phyloP scores from a whole-genome alignment of 2,797 vertebrate genomes.

The Austrolebias charrua region DNA sequence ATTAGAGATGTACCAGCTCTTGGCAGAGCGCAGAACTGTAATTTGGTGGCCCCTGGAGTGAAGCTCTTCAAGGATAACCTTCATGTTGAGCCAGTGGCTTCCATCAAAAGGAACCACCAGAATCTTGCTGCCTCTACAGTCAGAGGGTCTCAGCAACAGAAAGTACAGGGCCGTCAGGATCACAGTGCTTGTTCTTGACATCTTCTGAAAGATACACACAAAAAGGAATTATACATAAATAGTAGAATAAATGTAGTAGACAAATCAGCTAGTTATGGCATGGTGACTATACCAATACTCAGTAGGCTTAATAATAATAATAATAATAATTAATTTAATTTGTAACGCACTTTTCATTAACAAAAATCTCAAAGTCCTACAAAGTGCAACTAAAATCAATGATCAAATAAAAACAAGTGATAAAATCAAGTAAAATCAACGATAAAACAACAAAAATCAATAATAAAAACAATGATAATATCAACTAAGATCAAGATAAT shows the following conservation, averaged over 20 bases:
- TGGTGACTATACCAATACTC: no score
- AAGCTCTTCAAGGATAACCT: constrained; percentile 61
- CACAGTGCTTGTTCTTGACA: constrained; percentile 8
- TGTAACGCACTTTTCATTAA: no score
- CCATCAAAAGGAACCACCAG: constrained; percentile 68
- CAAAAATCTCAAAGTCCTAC: no score
- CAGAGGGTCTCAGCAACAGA: constrained; percentile 19
- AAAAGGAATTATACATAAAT: constrained; percentile 29
- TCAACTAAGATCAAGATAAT: no score
- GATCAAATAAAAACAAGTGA: no score
- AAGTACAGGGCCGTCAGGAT: constrained; percentile 33
- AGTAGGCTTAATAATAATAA: no score
- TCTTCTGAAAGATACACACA: constrained; percentile 40
- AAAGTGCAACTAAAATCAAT: no score
- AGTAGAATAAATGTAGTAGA: constrained; percentile 35
- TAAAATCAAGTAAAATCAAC: no score
- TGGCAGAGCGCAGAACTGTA: constrained; percentile 59
- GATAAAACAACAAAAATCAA: no score
- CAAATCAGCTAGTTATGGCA: no score
- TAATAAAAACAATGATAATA: no score
- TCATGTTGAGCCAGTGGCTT: constrained; percentile 79
- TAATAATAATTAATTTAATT: no score
- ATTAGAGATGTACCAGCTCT: constrained; percentile 68
- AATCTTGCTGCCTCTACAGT: constrained; percentile 60
- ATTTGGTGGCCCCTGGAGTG: constrained; percentile 69